A percentile compares a stretch with the other conserved stretches of the same genome.
These are phyloP conservation scores for Trididemnum miniatum DNA, from an alignment of 23 tunicate species.

Conservation along the genomic window DNA sequence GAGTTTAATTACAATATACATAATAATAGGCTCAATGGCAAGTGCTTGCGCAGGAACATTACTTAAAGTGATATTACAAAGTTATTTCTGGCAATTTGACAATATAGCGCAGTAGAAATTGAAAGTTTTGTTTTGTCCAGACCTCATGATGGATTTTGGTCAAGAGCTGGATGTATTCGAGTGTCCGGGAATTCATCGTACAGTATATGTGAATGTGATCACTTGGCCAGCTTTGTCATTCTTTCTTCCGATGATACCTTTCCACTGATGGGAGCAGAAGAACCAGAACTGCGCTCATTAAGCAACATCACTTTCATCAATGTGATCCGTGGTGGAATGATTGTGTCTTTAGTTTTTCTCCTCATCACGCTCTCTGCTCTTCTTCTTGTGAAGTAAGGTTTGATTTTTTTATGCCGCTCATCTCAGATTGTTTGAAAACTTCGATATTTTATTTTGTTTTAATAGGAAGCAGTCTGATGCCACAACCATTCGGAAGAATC, in stretches of 20 bases:
- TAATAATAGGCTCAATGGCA: too few relatives aligned
- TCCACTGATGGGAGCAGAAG: neutral
- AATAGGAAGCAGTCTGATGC: neutral
- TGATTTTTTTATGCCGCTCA: too few relatives aligned
- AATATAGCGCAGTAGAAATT: too few relatives aligned
- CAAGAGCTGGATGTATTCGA: neutral
- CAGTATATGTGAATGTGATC: neutral
- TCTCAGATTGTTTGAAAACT: too few relatives aligned
- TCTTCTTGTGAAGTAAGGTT: neutral
- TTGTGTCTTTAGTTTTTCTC: neutral
- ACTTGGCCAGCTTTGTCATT: neutral
- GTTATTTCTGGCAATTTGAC: too few relatives aligned
- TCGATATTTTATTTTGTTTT: too few relatives aligned
- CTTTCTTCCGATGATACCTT: neutral
- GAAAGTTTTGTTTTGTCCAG: too few relatives aligned
- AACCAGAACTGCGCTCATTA: neutral
- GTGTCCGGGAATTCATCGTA: neutral
- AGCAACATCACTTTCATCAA: neutral
- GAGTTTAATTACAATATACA: too few relatives aligned
- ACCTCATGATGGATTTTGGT: neutral
- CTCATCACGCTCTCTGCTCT: neutral
- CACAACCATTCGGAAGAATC: neutral
- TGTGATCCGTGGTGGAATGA: neutral
- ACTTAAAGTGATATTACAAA: too few relatives aligned
- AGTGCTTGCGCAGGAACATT: too few relatives aligned